phyloP scores from a whole-genome alignment of 2,888 invertebrate genomes.

The Osmoderma eremita region DNA sequence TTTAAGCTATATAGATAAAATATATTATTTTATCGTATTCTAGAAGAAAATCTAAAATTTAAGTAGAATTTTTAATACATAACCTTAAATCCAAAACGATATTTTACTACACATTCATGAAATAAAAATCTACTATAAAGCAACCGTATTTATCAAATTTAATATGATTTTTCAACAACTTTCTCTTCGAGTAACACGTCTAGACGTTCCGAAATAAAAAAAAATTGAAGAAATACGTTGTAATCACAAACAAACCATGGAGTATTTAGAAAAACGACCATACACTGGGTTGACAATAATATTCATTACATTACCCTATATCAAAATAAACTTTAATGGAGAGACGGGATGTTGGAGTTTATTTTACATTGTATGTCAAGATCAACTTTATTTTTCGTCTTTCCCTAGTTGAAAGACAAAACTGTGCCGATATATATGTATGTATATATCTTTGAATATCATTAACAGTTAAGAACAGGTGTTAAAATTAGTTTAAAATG shows the following conservation, averaged over 20 bases:
- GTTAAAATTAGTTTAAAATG: conserved; percentile 10
- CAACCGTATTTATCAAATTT: no score
- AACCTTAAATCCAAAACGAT: no score
- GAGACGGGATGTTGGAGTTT: conserved; percentile 28
- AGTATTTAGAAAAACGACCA: background rate
- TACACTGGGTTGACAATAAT: conserved; percentile 35
- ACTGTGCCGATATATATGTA: conserved; percentile 17
- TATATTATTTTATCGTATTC: background rate
- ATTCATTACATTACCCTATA: conserved; percentile 23
- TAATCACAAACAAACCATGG: no score
- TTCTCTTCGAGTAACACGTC: background rate
- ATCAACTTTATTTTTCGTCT: conserved; percentile 25
- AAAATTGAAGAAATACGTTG: no score
- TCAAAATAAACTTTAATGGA: conserved; percentile 31
- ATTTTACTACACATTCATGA: no score
- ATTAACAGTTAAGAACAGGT: conserved; percentile 29
- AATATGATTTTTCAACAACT: no score
- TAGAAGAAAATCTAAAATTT: no score
- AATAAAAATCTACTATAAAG: no score
- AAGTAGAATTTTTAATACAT: no score
- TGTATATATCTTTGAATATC: conserved; percentile 19
- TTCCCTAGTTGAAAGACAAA: background rate
- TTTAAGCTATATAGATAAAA: no score
- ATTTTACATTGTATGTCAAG: conserved; percentile 30
- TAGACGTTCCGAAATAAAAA: background rate